phyloP scores from a whole-genome alignment of 2,888 invertebrate genomes.

The Agrochola lychnidis region DNA sequence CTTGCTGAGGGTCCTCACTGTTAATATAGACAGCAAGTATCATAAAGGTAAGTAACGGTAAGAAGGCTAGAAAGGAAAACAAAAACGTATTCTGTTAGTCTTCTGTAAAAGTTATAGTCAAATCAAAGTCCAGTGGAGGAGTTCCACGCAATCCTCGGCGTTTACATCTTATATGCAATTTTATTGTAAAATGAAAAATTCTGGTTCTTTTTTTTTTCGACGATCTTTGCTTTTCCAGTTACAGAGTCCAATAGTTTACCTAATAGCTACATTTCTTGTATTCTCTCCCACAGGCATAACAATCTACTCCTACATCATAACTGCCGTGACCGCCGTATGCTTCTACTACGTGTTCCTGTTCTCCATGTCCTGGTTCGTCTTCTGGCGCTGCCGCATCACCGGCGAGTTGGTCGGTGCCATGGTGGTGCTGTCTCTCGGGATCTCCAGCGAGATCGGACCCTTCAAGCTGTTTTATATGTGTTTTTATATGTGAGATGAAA shows the following conservation, averaged over 20 bases:
- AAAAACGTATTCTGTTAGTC: background rate
- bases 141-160: background rate
- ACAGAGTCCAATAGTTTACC: background rate
- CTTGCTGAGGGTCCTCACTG: constrained; percentile 65
- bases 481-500: constrained; percentile 64
- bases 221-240: background rate
- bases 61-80: background rate
- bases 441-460: constrained; percentile 68
- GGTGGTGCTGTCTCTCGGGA: constrained; percentile 68
- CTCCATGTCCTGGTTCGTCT: constrained; percentile 72
- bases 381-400: constrained; percentile 62
- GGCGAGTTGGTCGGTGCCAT: constrained; percentile 65
- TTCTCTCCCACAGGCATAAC: constrained; percentile 63
- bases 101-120: background rate
- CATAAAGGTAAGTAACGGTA: constrained; percentile 58
- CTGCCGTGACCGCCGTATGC: constrained; percentile 38
- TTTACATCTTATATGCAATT: background rate
- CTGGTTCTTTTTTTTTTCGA: background rate
- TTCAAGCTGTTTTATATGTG: constrained; percentile 70
- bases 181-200: background rate
- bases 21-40: constrained; percentile 68
- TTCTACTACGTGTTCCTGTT: constrained; percentile 71
- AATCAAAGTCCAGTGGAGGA: background rate
- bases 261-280: background rate
- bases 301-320: constrained; percentile 62